Evolutionary conservation across 2,113 vertebrate genomes (phyloP).

Genomic region (Saccopteryx bilineata): DNA sequence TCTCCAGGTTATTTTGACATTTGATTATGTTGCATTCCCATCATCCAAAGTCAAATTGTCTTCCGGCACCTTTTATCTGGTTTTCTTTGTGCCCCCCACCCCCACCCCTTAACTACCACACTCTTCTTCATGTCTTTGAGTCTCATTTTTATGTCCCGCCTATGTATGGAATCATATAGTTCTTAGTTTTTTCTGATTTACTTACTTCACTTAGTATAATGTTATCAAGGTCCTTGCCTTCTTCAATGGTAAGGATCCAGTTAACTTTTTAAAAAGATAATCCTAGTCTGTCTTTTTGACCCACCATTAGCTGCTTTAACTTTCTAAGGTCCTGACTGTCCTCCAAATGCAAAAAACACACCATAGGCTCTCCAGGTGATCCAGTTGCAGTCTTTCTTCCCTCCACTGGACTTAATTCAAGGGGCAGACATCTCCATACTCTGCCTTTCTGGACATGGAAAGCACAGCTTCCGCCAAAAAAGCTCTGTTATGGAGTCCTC

Average conservation of each 20-base stretch:
- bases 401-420: neutral
- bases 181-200: no score
- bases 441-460: no score
- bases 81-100: no score
- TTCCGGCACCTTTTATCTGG: no score
- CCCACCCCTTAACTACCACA: no score
- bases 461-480: neutral
- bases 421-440: neutral
- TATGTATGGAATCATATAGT: no score
- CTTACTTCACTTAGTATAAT: no score
- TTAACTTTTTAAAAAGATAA: neutral
- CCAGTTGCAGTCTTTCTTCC: neutral
- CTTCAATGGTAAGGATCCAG: neutral
- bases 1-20: no score
- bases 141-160: no score
- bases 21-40: no score
- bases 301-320: neutral
- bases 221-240: neutral
- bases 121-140: no score
- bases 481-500: neutral
- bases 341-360: neutral
- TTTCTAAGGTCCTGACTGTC: neutral
- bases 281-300: neutral
- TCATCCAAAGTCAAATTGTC: no score
- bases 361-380: neutral